Percentiles rank a stretch among this genome's conserved stretches.
Evolutionary conservation across 2,888 invertebrate genomes (phyloP).

Genomic region (Yponomeuta sedellus): DNA sequence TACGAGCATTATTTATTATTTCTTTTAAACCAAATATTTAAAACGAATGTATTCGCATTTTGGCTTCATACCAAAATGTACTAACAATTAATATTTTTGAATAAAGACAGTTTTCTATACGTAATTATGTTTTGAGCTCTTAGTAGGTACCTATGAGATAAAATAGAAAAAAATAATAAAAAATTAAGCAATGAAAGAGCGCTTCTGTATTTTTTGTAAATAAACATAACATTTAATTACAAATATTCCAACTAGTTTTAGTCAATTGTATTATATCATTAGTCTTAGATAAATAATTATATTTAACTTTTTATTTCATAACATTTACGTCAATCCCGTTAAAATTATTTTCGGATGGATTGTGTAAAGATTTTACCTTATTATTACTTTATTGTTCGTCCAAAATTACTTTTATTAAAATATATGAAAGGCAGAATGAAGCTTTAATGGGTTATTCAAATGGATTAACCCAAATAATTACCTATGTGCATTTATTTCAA

Average conservation of each 20-base stretch:
- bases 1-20: neutral
- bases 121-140: conserved; percentile 22
- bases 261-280: conserved; percentile 67
- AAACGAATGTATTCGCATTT: neutral
- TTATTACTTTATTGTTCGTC: neutral
- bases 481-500: neutral
- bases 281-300: conserved; percentile 48
- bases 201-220: conserved; percentile 64
- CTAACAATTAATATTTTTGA: neutral
- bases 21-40: neutral
- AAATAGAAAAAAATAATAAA: conserved; percentile 16
- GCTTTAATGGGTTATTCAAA: neutral
- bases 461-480: neutral
- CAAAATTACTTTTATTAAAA: neutral
- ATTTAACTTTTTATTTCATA: conserved; percentile 41
- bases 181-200: conserved; percentile 24
- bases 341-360: conserved; percentile 31
- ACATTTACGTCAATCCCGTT: neutral
- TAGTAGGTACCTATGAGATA: too few relatives aligned
- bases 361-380: neutral
- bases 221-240: conserved; percentile 35
- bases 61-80: neutral
- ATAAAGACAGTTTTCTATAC: conserved; percentile 25
- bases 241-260: conserved; percentile 69
- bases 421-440: neutral